Evolutionary conservation across 2,888 invertebrate genomes (phyloP).

Genomic region (Apantesis nais): DNA sequence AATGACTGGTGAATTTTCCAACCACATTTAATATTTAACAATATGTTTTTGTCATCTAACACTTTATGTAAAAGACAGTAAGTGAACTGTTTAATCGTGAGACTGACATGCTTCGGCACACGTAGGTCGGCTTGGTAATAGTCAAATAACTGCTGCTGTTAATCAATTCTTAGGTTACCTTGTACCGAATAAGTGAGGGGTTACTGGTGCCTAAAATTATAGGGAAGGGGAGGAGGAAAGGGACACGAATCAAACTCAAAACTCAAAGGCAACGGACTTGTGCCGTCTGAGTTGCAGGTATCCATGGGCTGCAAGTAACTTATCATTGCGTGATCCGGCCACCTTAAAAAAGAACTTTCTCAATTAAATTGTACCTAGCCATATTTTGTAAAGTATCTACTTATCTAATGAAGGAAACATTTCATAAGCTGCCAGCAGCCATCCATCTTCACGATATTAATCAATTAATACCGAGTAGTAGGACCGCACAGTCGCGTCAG

Average conservation of each 20-base stretch:
- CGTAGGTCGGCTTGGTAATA: no score
- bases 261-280: no score
- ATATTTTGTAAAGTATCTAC: not conserved
- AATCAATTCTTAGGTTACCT: not conserved
- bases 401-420: not conserved
- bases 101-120: not conserved
- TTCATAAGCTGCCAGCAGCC: not conserved
- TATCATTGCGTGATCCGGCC: no score
- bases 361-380: not conserved
- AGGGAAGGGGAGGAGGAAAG: no score
- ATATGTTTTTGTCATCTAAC: not conserved
- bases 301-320: no score
- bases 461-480: constrained; percentile 11
- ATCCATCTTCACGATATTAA: constrained; percentile 6
- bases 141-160: not conserved
- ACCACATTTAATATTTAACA: not conserved
- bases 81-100: not conserved
- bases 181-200: no score
- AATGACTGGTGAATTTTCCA: no score
- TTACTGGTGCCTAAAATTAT: no score
- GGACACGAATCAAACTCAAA: no score
- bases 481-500: constrained; percentile 29
- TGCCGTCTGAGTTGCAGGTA: no score
- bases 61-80: not conserved
- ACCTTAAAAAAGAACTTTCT: no score